Conservation (phyloP, 2,113 vertebrate species). For the Gymnorhina tibicen region DNA sequence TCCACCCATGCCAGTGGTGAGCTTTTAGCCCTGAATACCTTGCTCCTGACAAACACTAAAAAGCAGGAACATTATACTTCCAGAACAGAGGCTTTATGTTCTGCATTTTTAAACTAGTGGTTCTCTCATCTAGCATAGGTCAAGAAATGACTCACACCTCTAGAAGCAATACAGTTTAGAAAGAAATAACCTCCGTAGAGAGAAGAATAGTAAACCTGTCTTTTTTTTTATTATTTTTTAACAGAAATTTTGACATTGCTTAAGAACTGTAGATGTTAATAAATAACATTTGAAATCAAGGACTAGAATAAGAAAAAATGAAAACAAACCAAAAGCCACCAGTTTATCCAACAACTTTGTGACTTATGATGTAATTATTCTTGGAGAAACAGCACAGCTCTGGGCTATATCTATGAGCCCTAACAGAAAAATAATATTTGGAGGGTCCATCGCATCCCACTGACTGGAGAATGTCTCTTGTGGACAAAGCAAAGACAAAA, state of each 20-base stretch:
- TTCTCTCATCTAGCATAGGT: neutral
- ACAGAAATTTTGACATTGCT: neutral
- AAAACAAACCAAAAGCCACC: neutral
- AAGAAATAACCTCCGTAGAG: neutral
- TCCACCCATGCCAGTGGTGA: neutral
- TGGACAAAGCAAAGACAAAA: neutral
- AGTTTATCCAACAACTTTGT: neutral
- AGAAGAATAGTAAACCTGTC: neutral
- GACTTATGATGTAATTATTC: neutral
- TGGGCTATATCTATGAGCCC: neutral
- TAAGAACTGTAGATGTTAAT: neutral
- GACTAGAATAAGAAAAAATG: neutral
- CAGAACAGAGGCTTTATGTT: neutral
- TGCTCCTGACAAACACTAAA: neutral
- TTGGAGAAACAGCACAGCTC: neutral
- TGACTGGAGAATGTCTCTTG: neutral
- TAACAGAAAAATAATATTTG: accelerated
- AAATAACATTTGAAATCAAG: neutral
- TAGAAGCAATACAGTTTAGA: neutral
- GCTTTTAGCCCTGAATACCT: neutral
- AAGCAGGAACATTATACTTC: neutral
- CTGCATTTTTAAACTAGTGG: neutral
- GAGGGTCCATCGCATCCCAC: neutral
- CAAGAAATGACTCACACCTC: neutral
- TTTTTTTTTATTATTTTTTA: neutral